phyloP scores from a whole-genome alignment of 1,140 invertebrate species.

The Cydia fagiglandana region DNA sequence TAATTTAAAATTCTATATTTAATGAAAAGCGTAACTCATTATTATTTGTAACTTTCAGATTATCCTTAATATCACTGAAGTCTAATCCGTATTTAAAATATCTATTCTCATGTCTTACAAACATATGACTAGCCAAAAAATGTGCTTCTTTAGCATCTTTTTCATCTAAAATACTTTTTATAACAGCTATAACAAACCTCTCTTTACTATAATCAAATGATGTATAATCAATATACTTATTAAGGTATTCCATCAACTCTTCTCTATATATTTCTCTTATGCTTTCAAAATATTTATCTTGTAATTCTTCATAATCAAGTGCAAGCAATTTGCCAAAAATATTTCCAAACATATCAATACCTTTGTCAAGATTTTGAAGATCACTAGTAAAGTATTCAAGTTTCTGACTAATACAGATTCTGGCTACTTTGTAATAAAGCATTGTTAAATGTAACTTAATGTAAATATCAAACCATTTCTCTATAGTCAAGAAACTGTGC shows the following conservation, averaged over 20 bases:
- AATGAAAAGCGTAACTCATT: not conserved
- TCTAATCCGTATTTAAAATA: constrained; percentile 26
- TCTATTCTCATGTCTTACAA: constrained; percentile 33
- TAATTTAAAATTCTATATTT: not conserved
- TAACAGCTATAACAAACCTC: constrained; percentile 40
- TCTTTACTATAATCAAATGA: constrained; percentile 27
- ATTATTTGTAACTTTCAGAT: not conserved
- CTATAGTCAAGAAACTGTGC: constrained; percentile 45
- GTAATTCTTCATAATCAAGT: constrained; percentile 50
- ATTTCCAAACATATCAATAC: constrained; percentile 47
- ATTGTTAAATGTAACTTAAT: constrained; percentile 54
- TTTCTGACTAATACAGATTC: constrained; percentile 43
- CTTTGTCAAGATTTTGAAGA: constrained; percentile 39
- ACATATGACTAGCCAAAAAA: constrained; percentile 41
- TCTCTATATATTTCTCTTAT: constrained; percentile 50
- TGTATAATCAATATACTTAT: constrained; percentile 36
- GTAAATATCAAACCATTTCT: constrained; percentile 47
- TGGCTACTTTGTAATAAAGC: constrained; percentile 53
- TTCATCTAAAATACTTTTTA: constrained; percentile 48
- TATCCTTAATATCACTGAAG: not conserved
- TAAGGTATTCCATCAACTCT: constrained; percentile 41
- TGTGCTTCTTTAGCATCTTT: constrained; percentile 38
- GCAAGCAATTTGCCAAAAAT: constrained; percentile 56
- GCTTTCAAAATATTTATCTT: constrained; percentile 49
- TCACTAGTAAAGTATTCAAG: constrained; percentile 44